phyloP scores from a whole-genome alignment of 2,113 vertebrate species.

The Pardalotus punctatus region DNA sequence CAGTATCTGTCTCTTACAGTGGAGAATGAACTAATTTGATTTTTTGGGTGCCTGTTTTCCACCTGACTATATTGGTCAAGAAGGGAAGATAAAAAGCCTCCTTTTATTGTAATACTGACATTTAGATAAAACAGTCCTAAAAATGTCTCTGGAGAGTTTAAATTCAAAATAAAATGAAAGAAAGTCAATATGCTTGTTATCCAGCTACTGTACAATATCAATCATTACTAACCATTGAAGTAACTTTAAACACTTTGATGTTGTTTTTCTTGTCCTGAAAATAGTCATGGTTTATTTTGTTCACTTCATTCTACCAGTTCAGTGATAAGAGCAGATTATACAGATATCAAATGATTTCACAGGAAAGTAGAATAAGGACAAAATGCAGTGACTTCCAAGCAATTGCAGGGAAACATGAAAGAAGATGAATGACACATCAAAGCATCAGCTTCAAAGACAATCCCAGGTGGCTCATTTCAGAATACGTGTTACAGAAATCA shows the following conservation, averaged over 20 bases:
- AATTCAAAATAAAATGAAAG: not conserved
- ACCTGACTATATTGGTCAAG: not conserved
- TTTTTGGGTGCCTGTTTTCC: not conserved
- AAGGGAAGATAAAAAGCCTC: not conserved
- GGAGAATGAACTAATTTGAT: not conserved
- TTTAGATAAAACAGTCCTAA: not conserved
- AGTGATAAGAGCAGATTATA: not conserved
- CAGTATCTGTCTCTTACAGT: not conserved
- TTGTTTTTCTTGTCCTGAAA: not conserved
- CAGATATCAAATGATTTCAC: not conserved
- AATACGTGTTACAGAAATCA: not conserved
- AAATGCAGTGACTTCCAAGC: not conserved
- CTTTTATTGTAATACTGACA: not conserved
- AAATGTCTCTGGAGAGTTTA: not conserved
- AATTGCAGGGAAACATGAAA: not conserved
- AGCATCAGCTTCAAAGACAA: conserved; percentile 20
- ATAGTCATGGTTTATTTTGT: not conserved
- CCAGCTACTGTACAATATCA: not conserved
- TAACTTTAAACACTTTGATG: not conserved
- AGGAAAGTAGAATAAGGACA: not conserved
- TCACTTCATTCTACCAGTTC: not conserved
- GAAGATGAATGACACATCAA: conserved; percentile 38
- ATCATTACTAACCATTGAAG: not conserved
- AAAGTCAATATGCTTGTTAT: not conserved
- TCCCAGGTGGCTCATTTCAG: not conserved